Evolutionary conservation across 2,888 invertebrate species (phyloP).

Genomic region (Smittia aterrima): DNA sequence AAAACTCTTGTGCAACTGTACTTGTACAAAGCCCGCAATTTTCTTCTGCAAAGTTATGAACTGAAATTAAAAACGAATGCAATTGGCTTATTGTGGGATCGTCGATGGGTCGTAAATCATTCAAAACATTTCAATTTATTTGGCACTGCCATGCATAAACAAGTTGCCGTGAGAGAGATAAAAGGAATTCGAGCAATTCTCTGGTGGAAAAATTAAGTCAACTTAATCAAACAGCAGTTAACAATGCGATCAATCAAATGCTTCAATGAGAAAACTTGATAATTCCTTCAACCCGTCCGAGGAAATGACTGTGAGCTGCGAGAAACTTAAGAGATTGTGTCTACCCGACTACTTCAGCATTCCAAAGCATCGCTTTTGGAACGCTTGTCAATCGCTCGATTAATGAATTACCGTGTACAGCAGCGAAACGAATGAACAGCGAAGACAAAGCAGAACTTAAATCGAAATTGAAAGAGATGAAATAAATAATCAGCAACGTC

Average conservation of each 20-base stretch:
- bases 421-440: neutral
- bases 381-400: constrained; percentile 34
- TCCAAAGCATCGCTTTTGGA: neutral
- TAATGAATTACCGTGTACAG: constrained; percentile 25
- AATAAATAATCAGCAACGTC: constrained; percentile 19
- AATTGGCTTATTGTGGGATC: neutral
- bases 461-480: constrained; percentile 25
- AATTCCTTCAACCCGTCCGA: no score
- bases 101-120: neutral
- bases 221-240: no score
- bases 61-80: neutral
- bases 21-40: neutral
- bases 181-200: no score
- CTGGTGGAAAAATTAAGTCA: no score
- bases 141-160: neutral
- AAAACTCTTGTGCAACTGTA: neutral
- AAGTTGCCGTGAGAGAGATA: no score
- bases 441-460: neutral
- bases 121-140: neutral
- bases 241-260: no score
- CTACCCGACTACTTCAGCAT: neutral
- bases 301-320: no score
- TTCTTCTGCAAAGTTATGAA: neutral
- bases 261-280: no score
- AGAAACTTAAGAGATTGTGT: no score